A percentile compares a stretch with the other conserved stretches of the same genome.
Conservation (phyloP, 2,888 invertebrate species). For the Cremastinae sp. region DNA sequence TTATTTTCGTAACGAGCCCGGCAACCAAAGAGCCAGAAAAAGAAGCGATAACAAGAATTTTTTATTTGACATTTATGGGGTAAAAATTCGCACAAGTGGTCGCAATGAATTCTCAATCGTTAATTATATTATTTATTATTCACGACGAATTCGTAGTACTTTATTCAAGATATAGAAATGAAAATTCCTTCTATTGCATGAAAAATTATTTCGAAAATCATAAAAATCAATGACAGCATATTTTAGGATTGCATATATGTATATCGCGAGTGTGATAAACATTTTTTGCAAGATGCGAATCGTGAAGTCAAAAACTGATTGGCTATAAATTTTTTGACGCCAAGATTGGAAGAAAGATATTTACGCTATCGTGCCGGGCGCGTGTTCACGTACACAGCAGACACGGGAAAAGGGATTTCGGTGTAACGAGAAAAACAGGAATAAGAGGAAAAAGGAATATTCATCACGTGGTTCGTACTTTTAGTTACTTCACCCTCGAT, state of each 20-base stretch:
- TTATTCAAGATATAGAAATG: too few relatives aligned
- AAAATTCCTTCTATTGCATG: too few relatives aligned
- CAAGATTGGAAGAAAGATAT: neutral
- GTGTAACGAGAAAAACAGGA: constrained; percentile 24
- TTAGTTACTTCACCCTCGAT: constrained; percentile 41
- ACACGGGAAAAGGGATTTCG: constrained; percentile 9
- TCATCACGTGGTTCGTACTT: constrained; percentile 50
- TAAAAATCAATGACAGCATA: too few relatives aligned
- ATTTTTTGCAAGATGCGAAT: too few relatives aligned
- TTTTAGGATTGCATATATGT: too few relatives aligned
- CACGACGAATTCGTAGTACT: too few relatives aligned
- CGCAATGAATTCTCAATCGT: too few relatives aligned
- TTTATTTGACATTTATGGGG: neutral
- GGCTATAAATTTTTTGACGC: too few relatives aligned
- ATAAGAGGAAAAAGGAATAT: constrained; percentile 47
- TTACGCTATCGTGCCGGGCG: neutral
- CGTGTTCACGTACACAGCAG: constrained; percentile 21
- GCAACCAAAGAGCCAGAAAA: neutral
- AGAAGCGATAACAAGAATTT: constrained; percentile 4
- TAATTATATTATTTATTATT: too few relatives aligned
- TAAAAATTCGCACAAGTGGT: neutral
- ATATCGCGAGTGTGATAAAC: too few relatives aligned
- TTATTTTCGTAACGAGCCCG: neutral
- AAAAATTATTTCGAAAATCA: too few relatives aligned
- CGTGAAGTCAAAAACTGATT: too few relatives aligned